Base-by-base conservation (phyloP, 2,113 vertebrate genomes). In the Mesoclemmys tuberculata region DNA sequence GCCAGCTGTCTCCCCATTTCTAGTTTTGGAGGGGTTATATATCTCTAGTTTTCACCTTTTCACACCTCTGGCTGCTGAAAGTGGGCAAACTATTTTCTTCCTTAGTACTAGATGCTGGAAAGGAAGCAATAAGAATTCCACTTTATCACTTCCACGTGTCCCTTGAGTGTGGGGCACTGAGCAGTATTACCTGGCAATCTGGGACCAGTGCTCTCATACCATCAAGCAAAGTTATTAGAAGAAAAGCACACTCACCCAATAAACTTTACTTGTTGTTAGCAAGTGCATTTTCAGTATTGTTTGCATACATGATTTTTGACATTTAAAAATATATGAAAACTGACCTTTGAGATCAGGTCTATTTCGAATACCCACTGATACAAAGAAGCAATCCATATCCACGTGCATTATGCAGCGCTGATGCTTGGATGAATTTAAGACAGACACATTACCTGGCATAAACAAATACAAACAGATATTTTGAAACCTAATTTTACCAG, bases 311-410 rank as follows among this genome's bases (percentile, higher is more conserved):
- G 12, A 77, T 46, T 77, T 26, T 26, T 77, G 24, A 77, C 74
- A 77, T 77, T 77, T 27, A 77, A 81, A 90, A n/a, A 78, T 6
- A 90, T 31, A 91, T 82, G 80, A 97, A 96, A 97, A 98, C 97
- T 98, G 89, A 99, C 99, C 99, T 99, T 98, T 99, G 91, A 99
- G 99, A 92, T 99, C 99, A 80, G 99, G 99, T 95, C 98, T 98
- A 97, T 99, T 98, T 97, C 99, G 98, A 95, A 99, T 99, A 97
- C 99, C 99, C 92, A 99, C 99, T 90, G 99, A 99, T 68, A 99
- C 99, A 98, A 99, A 99, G 98, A 99, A 99, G 98, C 99, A 99
- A 98, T 99, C 99, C 99, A 99, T 99, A 98, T 99, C 99, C 96
- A 99, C 98, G 91, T 99, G 99, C 97, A 99, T 98, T 95, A 99